phyloP scores from a whole-genome alignment of 2,113 vertebrate genomes.

The Limanda limanda region DNA sequence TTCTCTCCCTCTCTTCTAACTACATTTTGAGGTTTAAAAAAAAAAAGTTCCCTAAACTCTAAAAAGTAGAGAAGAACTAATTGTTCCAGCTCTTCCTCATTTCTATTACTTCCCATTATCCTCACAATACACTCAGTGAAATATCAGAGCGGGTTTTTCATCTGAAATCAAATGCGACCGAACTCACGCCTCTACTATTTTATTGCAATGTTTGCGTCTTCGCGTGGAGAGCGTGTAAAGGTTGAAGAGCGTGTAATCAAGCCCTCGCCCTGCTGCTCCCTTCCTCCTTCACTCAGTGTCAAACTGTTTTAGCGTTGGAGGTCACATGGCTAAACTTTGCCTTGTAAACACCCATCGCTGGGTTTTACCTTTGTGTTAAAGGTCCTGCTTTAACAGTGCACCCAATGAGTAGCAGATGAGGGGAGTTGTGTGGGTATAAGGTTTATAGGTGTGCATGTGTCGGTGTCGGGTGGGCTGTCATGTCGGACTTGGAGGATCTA shows the following conservation, averaged over 20 bases:
- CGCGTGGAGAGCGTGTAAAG: slow-evolving; percentile 49
- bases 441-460: slow-evolving; percentile 63
- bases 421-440: slow-evolving; percentile 49
- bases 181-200: slow-evolving; percentile 1
- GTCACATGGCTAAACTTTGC: slow-evolving; percentile 70
- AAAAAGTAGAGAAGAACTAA: not conserved
- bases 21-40: not conserved
- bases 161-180: not conserved
- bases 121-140: not conserved
- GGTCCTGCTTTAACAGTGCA: slow-evolving; percentile 51
- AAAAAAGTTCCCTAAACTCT: slow-evolving; percentile 12
- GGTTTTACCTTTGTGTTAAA: slow-evolving; percentile 71
- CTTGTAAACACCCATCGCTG: slow-evolving; percentile 67
- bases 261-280: slow-evolving; percentile 42
- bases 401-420: slow-evolving; percentile 77
- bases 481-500: slow-evolving; percentile 56
- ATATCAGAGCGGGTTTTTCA: not conserved
- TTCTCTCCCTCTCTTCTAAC: slow-evolving; percentile 29
- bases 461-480: slow-evolving; percentile 58
- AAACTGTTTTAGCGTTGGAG: slow-evolving; percentile 36
- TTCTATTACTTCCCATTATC: slow-evolving; percentile 17
- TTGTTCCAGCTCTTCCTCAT: slow-evolving; percentile 11
- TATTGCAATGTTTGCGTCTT: slow-evolving; percentile 34
- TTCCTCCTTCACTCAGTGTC: slow-evolving; percentile 53
- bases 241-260: slow-evolving; percentile 52